Conservation (phyloP, 2,888 invertebrate genomes). For the Ashinkailepas kermadecensis region DNA sequence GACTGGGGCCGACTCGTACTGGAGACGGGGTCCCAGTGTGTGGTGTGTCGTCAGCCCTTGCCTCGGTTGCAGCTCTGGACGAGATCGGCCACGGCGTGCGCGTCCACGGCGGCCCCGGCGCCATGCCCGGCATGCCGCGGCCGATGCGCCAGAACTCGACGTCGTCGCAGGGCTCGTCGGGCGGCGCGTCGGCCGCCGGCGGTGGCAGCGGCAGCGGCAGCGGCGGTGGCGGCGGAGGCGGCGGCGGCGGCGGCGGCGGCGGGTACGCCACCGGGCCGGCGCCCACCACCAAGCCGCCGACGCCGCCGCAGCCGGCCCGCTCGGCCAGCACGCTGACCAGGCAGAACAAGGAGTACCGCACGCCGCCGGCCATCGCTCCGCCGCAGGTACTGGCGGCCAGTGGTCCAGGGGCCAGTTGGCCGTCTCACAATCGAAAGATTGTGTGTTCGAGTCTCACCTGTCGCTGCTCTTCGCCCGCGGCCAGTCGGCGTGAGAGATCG, state of each 20-base stretch:
- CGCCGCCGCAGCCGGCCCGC: constrained; percentile 70
- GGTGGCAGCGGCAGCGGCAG: too few species aligned
- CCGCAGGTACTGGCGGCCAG: constrained; percentile 59
- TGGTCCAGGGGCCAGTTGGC: too few species aligned
- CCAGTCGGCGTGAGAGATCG: too few species aligned
- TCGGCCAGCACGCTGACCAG: constrained; percentile 49
- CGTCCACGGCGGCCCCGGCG: constrained; percentile 28
- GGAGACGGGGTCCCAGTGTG: too few species aligned
- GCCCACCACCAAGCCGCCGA: constrained; percentile 91
- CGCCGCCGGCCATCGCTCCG: constrained; percentile 93
- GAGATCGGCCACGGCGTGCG: constrained; percentile 84
- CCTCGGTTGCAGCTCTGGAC: constrained; percentile 59
- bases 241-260: background rate
- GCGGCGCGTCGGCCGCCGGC: background rate
- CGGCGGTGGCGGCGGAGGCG: background rate
- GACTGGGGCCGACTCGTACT: too few species aligned
- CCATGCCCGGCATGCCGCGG: background rate
- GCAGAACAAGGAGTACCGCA: constrained; percentile 73
- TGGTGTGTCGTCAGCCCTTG: too few species aligned
- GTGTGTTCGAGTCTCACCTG: too few species aligned
- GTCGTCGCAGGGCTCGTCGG: constrained; percentile 9
- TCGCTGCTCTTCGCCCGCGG: too few species aligned
- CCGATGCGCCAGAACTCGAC: background rate
- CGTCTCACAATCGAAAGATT: too few species aligned
- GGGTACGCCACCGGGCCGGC: constrained; percentile 56